Base-by-base conservation (phyloP, 2,113 vertebrate species). In the Cephalopterus ornatus region DNA sequence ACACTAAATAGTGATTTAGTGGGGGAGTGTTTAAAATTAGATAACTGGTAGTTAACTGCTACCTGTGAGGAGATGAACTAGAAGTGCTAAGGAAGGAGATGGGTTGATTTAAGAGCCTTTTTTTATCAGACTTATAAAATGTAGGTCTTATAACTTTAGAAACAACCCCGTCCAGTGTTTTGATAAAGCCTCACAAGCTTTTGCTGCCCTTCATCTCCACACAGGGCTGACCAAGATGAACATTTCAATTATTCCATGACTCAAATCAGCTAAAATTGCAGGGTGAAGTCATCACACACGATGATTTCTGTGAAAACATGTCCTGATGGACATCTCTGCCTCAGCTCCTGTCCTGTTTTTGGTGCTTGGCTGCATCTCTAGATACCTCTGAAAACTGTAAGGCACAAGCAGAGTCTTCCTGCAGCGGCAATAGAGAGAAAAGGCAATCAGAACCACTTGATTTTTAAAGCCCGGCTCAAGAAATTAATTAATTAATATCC, bases 21-120 rank as follows among this genome's bases (percentile, higher is more conserved):
- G 44, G 42, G 90, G 82, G 83, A 89, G 73, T 50, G 52, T 53
- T 95, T 86, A 86, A 84, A 94, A 95, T 90, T 81, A 94, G 95
- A 42, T 61, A 93, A 89, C 52, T 80, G 63, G 70, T 68, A 61
- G 76, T 97, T 96, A 94, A 95, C 95, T 65, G 22, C 75, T 94
- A 88, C 50, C 74, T 83, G 80, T 27, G 65, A 84, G 61, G 80
- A 84, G 74, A 79, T 27, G 42, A 94, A 73, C 7, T 58, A 47
- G 22, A 35, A 88, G 63, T 16, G 44, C 41, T 52, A 49, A 77
- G 65, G 62, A 76, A 70, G 53, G 8, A 79, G 49, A 56, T 16
- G 18, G 35, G 35, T 11, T 27, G 58, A 35, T 15, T 20, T 35
- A 49, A 77, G 7, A 80, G 32, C 23, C 8, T 21, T 44, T 52